Conservation (phyloP, 2,113 vertebrate genomes). For the Grallaria varia region DNA sequence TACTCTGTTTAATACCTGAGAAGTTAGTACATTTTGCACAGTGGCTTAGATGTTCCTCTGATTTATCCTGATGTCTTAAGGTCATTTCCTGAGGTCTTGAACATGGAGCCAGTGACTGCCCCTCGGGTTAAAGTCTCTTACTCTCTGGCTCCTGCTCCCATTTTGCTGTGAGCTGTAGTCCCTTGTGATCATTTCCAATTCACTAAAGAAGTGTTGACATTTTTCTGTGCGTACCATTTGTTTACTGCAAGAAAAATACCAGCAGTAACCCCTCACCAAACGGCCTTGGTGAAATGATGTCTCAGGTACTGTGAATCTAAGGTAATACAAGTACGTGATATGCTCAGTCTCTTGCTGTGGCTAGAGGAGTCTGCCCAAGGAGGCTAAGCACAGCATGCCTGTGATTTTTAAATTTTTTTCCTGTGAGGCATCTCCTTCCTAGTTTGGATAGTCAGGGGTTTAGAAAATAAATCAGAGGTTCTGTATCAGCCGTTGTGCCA, state of each 20-base stretch:
- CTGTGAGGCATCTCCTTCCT: not conserved
- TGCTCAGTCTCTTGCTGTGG: not conserved
- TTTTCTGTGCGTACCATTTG: not conserved
- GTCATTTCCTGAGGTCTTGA: not conserved
- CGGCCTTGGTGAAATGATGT: not conserved
- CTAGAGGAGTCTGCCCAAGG: not conserved
- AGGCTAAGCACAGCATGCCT: not conserved
- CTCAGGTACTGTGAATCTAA: not conserved
- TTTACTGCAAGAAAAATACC: not conserved
- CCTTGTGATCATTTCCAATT: not conserved
- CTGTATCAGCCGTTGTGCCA: not conserved
- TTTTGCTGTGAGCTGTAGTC: not conserved
- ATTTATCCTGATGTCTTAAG: not conserved
- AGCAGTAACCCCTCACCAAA: not conserved
- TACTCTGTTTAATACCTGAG: not conserved
- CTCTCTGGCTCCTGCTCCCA: not conserved
- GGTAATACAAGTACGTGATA: not conserved
- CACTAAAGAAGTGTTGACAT: not conserved
- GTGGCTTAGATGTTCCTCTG: not conserved
- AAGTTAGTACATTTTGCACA: not conserved
- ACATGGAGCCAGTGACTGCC: not conserved
- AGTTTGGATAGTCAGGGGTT: not conserved
- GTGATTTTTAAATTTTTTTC: not conserved
- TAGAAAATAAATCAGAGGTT: not conserved
- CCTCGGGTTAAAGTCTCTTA: not conserved